phyloP scores from a whole-genome alignment of 2,888 invertebrate species.

The Nemapogon koenigi region DNA sequence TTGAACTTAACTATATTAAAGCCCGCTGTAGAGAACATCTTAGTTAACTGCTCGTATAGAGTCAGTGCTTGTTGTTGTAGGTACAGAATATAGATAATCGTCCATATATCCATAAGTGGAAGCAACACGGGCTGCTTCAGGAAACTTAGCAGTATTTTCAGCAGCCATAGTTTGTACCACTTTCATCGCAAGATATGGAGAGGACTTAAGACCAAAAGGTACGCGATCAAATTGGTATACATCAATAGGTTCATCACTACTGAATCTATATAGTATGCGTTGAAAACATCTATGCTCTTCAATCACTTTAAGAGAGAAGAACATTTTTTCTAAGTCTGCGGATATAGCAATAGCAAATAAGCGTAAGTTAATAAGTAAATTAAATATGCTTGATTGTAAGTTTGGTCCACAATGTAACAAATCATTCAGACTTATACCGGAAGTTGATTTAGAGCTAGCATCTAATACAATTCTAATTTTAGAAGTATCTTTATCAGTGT shows the following conservation, averaged over 20 bases:
- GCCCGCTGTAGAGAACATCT: constrained; percentile 4
- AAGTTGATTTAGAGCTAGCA: constrained; percentile 4
- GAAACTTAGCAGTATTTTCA: constrained; percentile 7
- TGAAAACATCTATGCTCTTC: constrained; percentile 11
- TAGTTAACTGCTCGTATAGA: constrained; percentile 8
- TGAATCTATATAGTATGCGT: constrained; percentile 14
- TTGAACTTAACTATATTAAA: constrained; percentile 11
- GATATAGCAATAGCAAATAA: constrained; percentile 1
- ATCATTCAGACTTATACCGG: constrained; percentile 14
- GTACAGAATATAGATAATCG: constrained; percentile 11
- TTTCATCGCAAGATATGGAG: constrained; percentile 14
- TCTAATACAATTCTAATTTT: constrained; percentile 10
- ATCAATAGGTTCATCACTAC: constrained; percentile 3
- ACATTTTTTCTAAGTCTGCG: constrained; percentile 10
- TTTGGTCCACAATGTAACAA: constrained; percentile 15
- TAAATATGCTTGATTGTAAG: constrained; percentile 5
- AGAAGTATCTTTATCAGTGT: constrained; percentile 7
- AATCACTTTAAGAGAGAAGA: not conserved
- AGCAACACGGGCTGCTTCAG: not conserved
- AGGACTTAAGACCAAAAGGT: constrained; percentile 14
- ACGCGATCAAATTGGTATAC: constrained; percentile 14
- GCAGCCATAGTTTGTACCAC: constrained; percentile 12
- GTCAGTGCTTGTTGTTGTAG: not conserved
- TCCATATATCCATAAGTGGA: constrained; percentile 14
- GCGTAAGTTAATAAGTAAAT: constrained; percentile 6